Evolutionary conservation across 2,797 vertebrate species (phyloP), one percentile per base, ranked within the genome.

Genomic region (Zalophus californianus): DNA sequence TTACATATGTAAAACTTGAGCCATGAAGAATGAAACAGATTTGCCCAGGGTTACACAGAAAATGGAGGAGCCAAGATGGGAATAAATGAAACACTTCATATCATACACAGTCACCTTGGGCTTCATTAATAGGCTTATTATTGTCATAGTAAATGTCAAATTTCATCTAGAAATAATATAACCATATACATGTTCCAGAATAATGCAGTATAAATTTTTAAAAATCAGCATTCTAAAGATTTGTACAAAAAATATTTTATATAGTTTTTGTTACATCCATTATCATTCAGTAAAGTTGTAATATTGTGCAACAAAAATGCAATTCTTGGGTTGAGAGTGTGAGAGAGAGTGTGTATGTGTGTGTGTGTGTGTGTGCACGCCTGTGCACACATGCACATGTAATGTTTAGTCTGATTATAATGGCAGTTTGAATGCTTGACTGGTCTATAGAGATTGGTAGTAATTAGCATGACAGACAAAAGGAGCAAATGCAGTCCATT

Each of bases 401-500:
- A 25, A 75, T 87, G n/a, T 91, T 91, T 48, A 58, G 60, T 78
- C 27, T 97, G 83, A 94, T 93, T 90, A 80, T 38, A 66, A 80
- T 62, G 60, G 29, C 60, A 96, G 10, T 90, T 77, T 87, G 75
- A 94, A 95, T 95, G 75, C 25, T 84, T 92, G 66, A 82, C 79
- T 94, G 86, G 50, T 87, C 94, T 96, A 77, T 27, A 66, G 79
- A 96, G 89, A 95, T 86, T 86, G 58, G 68, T 85, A 62, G 70
- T 89, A 92, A 97, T 97, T 97, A 96, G 41, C 32, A 62, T 85
- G 79, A 95, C 70, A 97, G 58, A 93, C 44, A 90, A 97, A 97
- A 97, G 25, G 32, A 96, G 29, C 6, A 94, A 95, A 97, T 72
- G 60, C 25, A 96, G 62, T 90, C n/a, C 79, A 50, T 75, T 97